Percentiles rank a stretch among this genome's conserved stretches.
phyloP scores from a whole-genome alignment of 2,888 invertebrate species.

The Psococerastis gibbosa region DNA sequence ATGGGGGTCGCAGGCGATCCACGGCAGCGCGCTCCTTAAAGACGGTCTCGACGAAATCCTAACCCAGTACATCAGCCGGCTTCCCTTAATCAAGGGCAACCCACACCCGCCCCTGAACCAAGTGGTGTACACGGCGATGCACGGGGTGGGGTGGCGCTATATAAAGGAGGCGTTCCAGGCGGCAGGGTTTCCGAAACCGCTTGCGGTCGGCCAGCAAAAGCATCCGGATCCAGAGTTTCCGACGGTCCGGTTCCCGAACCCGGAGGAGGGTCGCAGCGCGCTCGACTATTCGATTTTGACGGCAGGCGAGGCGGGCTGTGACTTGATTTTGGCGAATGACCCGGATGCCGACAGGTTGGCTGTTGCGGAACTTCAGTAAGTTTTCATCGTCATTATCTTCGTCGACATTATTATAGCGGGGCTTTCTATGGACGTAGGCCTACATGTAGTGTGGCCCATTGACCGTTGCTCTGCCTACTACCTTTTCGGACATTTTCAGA shows the following conservation, averaged over 20 bases:
- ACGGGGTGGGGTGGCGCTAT: constrained; percentile 82
- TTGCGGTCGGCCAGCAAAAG: constrained; percentile 53
- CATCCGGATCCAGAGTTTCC: constrained; percentile 92
- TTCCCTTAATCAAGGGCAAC: constrained; percentile 28
- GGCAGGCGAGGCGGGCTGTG: constrained; percentile 48
- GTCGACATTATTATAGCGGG: too few relatives aligned
- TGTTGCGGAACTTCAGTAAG: constrained; percentile 58
- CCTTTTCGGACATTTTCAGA: too few relatives aligned
- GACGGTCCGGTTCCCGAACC: constrained; percentile 94
- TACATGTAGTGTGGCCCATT: too few relatives aligned
- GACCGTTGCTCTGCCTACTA: too few relatives aligned
- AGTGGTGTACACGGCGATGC: constrained; percentile 91
- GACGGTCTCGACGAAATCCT: constrained; percentile 55
- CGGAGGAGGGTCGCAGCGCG: constrained; percentile 82
- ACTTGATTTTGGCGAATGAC: constrained; percentile 85
- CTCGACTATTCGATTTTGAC: constrained; percentile 54
- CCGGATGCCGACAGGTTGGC: constrained; percentile 96
- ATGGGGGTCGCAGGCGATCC: constrained; percentile 51
- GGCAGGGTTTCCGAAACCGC: constrained; percentile 54
- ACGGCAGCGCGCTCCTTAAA: constrained; percentile 32
- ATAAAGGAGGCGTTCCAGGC: constrained; percentile 52
- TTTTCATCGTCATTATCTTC: too few relatives aligned
- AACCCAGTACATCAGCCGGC: constrained; percentile 37
- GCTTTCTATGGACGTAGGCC: too few relatives aligned
- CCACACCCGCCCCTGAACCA: constrained; percentile 33